phyloP scores from a whole-genome alignment of 1,140 invertebrate species.

The Palaemon carinicauda region DNA sequence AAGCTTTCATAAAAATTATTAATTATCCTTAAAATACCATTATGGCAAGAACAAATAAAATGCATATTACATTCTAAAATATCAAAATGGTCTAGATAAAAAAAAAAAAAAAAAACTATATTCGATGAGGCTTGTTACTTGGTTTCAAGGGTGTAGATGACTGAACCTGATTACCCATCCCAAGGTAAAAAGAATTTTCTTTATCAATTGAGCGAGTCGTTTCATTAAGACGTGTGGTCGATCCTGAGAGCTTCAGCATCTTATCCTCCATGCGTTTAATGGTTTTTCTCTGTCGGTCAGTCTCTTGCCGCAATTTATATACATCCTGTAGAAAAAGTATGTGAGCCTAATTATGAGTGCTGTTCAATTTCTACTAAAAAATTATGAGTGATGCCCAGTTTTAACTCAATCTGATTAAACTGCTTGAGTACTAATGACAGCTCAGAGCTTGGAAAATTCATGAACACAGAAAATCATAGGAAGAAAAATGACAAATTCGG shows the following conservation, averaged over 20 bases:
- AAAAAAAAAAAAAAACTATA: conserved; percentile 16
- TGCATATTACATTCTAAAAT: too few species aligned
- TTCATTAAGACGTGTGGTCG: conserved; percentile 22
- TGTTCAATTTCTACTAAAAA: too few species aligned
- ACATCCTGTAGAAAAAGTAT: conserved; percentile 38
- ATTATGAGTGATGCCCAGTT: too few species aligned
- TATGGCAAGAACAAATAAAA: too few species aligned
- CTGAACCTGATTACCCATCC: neutral
- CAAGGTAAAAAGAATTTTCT: neutral
- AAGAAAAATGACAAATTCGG: too few species aligned
- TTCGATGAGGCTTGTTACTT: conserved; percentile 34
- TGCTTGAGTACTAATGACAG: too few species aligned
- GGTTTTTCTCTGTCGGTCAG: conserved; percentile 42
- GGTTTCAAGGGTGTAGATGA: conserved; percentile 43
- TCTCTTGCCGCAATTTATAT: conserved; percentile 49
- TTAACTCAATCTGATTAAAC: too few species aligned
- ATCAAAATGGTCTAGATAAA: too few species aligned
- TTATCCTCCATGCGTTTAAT: conserved; percentile 49
- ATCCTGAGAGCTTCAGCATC: neutral
- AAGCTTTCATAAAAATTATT: too few species aligned
- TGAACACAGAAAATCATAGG: too few species aligned
- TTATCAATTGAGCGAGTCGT: neutral
- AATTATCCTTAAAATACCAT: too few species aligned
- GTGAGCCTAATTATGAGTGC: neutral
- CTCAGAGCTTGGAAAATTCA: too few species aligned